Base-by-base conservation (phyloP, 1,140 invertebrate species). In the Cecropterus lyciades region DNA sequence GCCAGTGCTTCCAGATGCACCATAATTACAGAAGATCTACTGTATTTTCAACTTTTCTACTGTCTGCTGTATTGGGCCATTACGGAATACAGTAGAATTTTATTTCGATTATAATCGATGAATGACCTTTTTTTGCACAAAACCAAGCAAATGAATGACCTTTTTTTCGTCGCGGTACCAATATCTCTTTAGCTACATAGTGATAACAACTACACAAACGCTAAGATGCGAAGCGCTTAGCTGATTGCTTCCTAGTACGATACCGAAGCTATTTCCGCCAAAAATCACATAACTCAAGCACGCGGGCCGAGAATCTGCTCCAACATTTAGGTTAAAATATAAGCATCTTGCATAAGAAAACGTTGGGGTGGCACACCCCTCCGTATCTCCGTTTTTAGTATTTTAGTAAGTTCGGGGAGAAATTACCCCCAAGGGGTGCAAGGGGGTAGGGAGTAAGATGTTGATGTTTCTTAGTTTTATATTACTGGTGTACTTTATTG, bases 391-490 rank as follows among this genome's bases (percentile, higher is more conserved):
- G 88, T 91, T 91, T 91, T 91, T 91, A 91, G 87, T 91, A 91
- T 89, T 91, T 91, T 91, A 91, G 86, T 91, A 91, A 89, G 88
- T 91, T 91, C 84, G 85, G 88, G 86, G 78, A 79, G 81, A 77
- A 87, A 83, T 85, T 83, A 79, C 82, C 79, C 85, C 83, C 70
- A 59, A 33, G 56, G 56, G 42, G 56, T 59, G 56, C 43, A 14
- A 24, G 64, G 72, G 76, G 74, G 65, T 60, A 55, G 65, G 64
- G 65, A 75, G 78, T 72, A 86, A 91, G 87, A 91, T 89, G 88
- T 89, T 91, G 88, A 91, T 91, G 88, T 89, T 91, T 89, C 88
- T 91, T 91, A 91, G 88, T 91, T 91, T 91, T 91, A 91, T 91
- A 91, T 91, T 89, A 91, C 87, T 80, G 76, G 69, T 69, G 83